phyloP scores from a whole-genome alignment of 2,113 vertebrate species.

The Stegostoma tigrinum region DNA sequence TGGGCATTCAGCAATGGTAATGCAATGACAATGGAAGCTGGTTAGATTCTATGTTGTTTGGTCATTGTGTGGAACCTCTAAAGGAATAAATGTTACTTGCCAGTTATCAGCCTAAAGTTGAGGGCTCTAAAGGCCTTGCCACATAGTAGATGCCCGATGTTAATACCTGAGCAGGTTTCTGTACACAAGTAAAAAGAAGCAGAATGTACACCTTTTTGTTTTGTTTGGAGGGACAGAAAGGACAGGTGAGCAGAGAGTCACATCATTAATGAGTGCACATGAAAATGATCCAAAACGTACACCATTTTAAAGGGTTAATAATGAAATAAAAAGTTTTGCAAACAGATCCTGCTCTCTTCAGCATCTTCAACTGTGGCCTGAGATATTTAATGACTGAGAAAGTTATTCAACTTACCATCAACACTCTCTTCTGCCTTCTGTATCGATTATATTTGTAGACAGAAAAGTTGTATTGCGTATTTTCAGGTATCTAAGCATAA shows the following conservation, averaged over 20 bases:
- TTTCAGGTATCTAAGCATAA: not conserved
- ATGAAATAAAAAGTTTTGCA: not conserved
- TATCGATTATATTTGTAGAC: conserved; percentile 63
- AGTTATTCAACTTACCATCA: conserved; percentile 57
- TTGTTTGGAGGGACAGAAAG: not conserved
- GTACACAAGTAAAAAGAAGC: not conserved
- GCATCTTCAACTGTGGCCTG: not conserved
- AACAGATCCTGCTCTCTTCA: not conserved
- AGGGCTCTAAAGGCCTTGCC: not conserved
- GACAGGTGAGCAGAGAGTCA: not conserved
- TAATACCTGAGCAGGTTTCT: not conserved
- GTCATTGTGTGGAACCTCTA: no score
- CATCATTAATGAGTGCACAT: not conserved
- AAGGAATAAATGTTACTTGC: no score
- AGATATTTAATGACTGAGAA: conserved; percentile 40
- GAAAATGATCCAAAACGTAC: not conserved
- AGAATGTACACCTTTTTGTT: not conserved
- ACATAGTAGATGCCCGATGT: not conserved
- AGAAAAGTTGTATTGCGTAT: conserved; percentile 60
- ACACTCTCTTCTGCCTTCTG: conserved; percentile 66
- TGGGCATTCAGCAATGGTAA: no score
- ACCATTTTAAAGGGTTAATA: not conserved
- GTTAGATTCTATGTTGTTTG: no score
- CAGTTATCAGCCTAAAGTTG: no score
- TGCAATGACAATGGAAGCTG: no score